Percentiles rank a stretch among this genome's conserved stretches.
Conservation (phyloP, 2,113 vertebrate species). For the Pteruthius melanotis region DNA sequence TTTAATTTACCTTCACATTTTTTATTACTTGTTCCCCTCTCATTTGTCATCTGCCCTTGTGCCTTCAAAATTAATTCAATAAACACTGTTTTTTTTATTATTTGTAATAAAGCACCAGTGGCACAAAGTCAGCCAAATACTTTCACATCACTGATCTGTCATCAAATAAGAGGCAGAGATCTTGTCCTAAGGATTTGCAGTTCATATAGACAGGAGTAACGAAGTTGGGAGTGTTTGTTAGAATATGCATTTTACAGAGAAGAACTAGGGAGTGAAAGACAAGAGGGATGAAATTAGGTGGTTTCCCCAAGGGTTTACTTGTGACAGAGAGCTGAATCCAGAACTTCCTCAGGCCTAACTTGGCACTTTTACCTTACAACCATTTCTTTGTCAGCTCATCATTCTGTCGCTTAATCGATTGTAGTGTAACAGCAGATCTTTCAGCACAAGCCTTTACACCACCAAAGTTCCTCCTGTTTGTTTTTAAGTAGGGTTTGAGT, state of each 20-base stretch:
- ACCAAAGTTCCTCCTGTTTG: neutral
- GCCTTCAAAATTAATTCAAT: neutral
- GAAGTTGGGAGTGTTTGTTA: neutral
- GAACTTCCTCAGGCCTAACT: neutral
- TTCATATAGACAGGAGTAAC: neutral
- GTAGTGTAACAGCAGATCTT: neutral
- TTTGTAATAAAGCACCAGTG: neutral
- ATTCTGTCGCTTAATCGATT: neutral
- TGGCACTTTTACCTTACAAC: neutral
- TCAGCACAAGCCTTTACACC: neutral
- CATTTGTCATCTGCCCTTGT: neutral
- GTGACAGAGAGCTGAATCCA: neutral
- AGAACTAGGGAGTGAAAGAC: neutral
- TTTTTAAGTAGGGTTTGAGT: neutral
- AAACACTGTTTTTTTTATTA: neutral
- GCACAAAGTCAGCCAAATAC: neutral
- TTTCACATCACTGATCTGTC: neutral
- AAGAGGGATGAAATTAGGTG: neutral
- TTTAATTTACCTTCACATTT: neutral
- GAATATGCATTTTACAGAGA: neutral
- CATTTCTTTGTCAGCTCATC: neutral
- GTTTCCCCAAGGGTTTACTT: neutral
- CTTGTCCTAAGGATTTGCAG: neutral
- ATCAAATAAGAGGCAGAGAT: neutral
- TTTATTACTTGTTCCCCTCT: neutral